Percentiles rank a stretch among this genome's conserved stretches.
These are phyloP conservation scores for Pseudorasbora parva DNA, from an alignment of 2,113 vertebrate genomes.

Conservation along the genomic window DNA sequence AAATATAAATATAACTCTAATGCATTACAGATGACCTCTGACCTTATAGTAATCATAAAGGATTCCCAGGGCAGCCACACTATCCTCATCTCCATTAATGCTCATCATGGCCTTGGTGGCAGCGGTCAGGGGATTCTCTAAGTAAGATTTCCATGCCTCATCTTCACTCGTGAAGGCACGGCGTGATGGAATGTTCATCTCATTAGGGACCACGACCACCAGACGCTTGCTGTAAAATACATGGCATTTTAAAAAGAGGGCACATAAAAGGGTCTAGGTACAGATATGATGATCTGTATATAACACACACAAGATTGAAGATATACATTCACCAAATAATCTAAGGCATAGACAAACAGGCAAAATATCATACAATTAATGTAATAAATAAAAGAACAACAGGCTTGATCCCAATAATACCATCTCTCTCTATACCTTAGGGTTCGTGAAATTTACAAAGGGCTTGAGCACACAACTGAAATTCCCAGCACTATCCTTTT, in stretches of 20 bases:
- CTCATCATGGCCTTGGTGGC: slow-evolving; percentile 99
- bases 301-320: too few species aligned
- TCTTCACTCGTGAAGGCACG: slow-evolving; percentile 96
- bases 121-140: slow-evolving; percentile 97
- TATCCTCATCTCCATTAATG: slow-evolving; percentile 98
- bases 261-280: too few species aligned
- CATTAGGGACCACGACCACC: slow-evolving; percentile 93
- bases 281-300: background rate
- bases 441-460: slow-evolving; percentile 46
- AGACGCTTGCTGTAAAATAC: slow-evolving; percentile 86
- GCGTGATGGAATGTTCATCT: slow-evolving; percentile 86
- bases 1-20: too few species aligned
- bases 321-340: background rate
- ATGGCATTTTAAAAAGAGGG: too few species aligned
- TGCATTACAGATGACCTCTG: slow-evolving; percentile 6
- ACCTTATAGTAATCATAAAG: slow-evolving; percentile 99
- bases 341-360: background rate
- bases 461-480: slow-evolving; percentile 41
- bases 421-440: slow-evolving; percentile 42
- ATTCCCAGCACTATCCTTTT: slow-evolving; percentile 57
- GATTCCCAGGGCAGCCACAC: slow-evolving; percentile 92
- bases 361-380: background rate
- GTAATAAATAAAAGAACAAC: background rate
- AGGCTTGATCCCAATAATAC: slow-evolving; percentile 24
- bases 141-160: slow-evolving; percentile 96